Evolutionary conservation across 1,140 invertebrate species (phyloP), one percentile per base, ranked within the genome.

Genomic region (Drosophila miranda): DNA sequence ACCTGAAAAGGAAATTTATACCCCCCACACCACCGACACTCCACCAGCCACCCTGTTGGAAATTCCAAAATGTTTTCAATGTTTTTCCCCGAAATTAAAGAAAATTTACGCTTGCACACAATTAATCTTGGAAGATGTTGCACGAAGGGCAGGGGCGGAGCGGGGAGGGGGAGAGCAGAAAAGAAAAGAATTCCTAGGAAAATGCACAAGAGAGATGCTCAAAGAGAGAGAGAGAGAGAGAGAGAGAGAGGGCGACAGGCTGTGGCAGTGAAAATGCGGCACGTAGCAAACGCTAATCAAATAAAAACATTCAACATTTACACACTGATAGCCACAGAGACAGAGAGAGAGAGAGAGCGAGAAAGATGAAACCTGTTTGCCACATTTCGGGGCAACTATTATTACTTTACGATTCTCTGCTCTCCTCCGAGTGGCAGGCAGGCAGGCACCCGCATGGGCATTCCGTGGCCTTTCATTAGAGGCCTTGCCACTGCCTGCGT

Each of bases 271-370:
- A 54, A 75, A 84, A 67, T 73, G 80, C 69, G 80, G 81, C 81
- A 86, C 81, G 81, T 86, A 81, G 77, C 81, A 52, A 84, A 67
- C 81, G 81, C 81, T 86, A 86, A 86, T 86, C 81, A 86, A 86
- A 86, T 86, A 87, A 86, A 86, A 86, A 86, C 82, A 87, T 86
- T 87, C 76, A 79, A 75, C 81, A 87, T 87, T 87, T 86, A 86
- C 77, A 86, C 81, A 61, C 59, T 71, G 79, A 82, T 83, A 83
- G 77, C 44, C 8, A n/a, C 23, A 23, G 45, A 19, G 45, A 43
- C 3, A 41, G 28, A 61, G 43, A 19, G 45, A 19, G 45, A 43
- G 7, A 41, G 28, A 61, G 43, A 19, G 38, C 51, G 46, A 8
- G 48, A 50, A 34, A 56, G 28, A 34, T 5, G 21, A 46, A 46